Conservation (phyloP, 2,797 vertebrate species). For the Monodelphis domestica region DNA sequence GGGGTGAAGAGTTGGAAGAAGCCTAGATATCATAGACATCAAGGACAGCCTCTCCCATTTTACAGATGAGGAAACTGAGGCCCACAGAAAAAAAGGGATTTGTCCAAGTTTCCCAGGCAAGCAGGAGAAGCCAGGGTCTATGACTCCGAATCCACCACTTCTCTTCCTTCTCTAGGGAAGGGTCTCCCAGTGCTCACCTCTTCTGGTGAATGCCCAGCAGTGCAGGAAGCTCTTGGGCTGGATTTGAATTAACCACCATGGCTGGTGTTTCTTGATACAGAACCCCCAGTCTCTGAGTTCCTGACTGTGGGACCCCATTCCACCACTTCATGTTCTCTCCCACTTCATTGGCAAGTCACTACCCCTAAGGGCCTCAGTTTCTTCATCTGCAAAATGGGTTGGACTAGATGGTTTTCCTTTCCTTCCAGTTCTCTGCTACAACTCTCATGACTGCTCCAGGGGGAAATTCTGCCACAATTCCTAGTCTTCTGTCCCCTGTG, state of each 20-base stretch:
- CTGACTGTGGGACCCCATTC: background rate
- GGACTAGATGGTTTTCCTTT: background rate
- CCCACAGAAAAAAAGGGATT: background rate
- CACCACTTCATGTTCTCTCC: background rate
- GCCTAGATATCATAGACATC: background rate
- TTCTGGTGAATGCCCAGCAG: background rate
- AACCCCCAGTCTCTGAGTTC: background rate
- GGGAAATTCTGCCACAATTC: background rate
- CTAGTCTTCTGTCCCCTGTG: background rate
- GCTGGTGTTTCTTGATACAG: background rate
- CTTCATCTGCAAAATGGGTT: background rate
- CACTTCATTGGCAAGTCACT: background rate
- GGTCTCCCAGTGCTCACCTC: background rate
- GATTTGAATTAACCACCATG: background rate
- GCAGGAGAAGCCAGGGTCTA: background rate
- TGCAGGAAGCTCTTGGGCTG: background rate
- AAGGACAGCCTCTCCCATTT: background rate
- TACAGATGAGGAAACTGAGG: background rate
- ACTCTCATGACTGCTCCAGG: background rate
- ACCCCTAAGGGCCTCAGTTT: background rate
- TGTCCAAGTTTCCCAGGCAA: background rate
- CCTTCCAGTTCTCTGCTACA: background rate
- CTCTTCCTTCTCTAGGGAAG: background rate
- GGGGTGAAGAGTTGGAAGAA: background rate
- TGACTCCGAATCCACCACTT: background rate